These are phyloP conservation scores for Vulpes vulpes DNA, from an alignment of 2,113 vertebrate species.

Conservation along the genomic window DNA sequence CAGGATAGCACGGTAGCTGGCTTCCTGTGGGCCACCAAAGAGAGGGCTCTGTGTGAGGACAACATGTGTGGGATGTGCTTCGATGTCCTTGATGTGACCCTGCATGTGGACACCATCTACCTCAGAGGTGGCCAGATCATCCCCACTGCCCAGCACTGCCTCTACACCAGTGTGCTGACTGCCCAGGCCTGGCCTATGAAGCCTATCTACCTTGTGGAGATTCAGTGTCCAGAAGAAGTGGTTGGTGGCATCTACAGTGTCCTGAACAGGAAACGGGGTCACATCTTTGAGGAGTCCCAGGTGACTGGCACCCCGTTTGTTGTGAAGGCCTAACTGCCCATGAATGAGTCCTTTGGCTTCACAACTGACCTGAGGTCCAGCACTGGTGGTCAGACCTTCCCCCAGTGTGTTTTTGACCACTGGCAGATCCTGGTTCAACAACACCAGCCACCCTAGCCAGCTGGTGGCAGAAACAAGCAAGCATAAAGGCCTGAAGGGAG, in stretches of 20 bases:
- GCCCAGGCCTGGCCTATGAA: constrained; percentile 94
- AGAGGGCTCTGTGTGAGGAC: constrained; percentile 97
- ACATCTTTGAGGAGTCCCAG: constrained; percentile 94
- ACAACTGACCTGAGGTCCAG: constrained; percentile 95
- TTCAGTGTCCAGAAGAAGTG: constrained; percentile 95
- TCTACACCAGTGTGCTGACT: constrained; percentile 94
- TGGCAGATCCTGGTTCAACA: constrained; percentile 96
- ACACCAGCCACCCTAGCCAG: constrained; percentile 86
- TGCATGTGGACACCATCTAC: constrained; percentile 96
- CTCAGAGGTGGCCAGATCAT: constrained; percentile 97
- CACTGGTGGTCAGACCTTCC: constrained; percentile 96
- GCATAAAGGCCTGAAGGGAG: constrained; percentile 97
- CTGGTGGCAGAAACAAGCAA: constrained; percentile 94
- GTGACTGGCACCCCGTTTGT: constrained; percentile 94
- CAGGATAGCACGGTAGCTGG: constrained; percentile 97
- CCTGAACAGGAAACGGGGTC: constrained; percentile 94
- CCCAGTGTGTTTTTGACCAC: constrained; percentile 97
- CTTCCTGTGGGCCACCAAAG: constrained; percentile 98
- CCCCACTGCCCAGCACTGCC: constrained; percentile 93
- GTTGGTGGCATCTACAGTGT: constrained; percentile 96
- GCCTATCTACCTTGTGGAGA: constrained; percentile 97
- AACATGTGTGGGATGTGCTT: constrained; percentile 95
- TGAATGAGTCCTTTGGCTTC: constrained; percentile 97
- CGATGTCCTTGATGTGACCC: constrained; percentile 94
- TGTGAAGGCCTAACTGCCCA: constrained; percentile 95